Base-by-base conservation (phyloP, 2,113 vertebrate genomes). In the Mastomys coucha region DNA sequence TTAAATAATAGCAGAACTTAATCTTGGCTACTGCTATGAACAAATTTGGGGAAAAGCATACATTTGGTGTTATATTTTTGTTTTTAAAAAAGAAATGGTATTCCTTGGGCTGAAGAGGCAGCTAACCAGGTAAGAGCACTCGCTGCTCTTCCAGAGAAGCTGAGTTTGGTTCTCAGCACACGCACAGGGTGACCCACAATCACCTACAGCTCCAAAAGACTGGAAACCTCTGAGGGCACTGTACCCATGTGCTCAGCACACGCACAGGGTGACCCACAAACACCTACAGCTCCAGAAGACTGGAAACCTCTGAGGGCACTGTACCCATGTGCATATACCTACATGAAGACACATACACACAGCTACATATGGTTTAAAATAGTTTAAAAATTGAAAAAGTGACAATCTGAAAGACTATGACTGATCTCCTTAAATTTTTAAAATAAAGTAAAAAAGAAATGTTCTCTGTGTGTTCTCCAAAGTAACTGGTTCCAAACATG, bases 1-100 rank as follows among this genome's bases (percentile, higher is more conserved):
- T 70, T 78, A 92, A 31, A 36, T 91, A 85, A 58, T 90, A 63
- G 12, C 67, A 72, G 86, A 28, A 24, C 12, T 88, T 9, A 84
- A 8, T 45, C 2, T 84, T 91, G 31, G 28, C 36, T 58, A 6
- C 80, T 93, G 20, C 6, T 90, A 73, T 93, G 17, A 67, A 22
- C 77, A 70, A 4, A 93, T 84, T 75, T 91, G 39, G 22, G 19
- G 51, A 51, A 14, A 42, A 0, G 3, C 4, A 33, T 22, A 69
- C 0, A 73, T 8, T 3, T 84, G 51, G 72, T 87, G 42, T 88
- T 96, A 39, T 2, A n/a, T 53, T 53, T 53, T 51, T 51, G 51
- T 92, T 67, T 65, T 31, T 4, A 36, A 36, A n/a, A 72, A n/a
- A 96, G 2, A 89, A 93, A 11, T 8, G 28, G 19, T 4, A 26